These are phyloP conservation scores for Lasioglossum calceatum DNA, from an alignment of 2,888 invertebrate genomes.

Conservation along the genomic window DNA sequence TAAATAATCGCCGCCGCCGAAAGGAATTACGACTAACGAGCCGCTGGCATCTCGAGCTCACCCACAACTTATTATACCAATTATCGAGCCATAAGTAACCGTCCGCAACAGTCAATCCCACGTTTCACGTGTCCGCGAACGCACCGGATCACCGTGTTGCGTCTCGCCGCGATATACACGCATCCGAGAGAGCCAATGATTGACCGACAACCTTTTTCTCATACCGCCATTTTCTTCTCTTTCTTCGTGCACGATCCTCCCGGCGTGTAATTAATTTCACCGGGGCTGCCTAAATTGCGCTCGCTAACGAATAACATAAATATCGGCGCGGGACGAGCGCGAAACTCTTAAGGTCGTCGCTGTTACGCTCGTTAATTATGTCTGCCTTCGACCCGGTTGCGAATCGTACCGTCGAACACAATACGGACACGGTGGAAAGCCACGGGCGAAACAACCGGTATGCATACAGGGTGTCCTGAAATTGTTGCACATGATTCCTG, in stretches of 20 bases:
- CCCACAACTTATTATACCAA: constrained; percentile 62
- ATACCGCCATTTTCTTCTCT: not conserved
- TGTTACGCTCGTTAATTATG: constrained; percentile 64
- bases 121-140: constrained; percentile 29
- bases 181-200: constrained; percentile 36
- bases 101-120: constrained; percentile 57
- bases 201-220: constrained; percentile 33
- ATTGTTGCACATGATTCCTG: too few species aligned
- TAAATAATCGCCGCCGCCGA: constrained; percentile 62
- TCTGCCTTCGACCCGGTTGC: constrained; percentile 54
- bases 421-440: not conserved
- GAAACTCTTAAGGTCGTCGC: constrained; percentile 49
- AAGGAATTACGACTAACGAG: constrained; percentile 60
- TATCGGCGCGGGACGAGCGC: constrained; percentile 49
- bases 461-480: not conserved
- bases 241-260: constrained; percentile 21
- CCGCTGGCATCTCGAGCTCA: constrained; percentile 43
- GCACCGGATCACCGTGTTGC: constrained; percentile 42
- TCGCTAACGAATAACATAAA: constrained; percentile 62
- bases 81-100: constrained; percentile 61
- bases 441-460: constrained; percentile 22
- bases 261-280: constrained; percentile 61
- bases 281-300: constrained; percentile 49
- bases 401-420: constrained; percentile 38
- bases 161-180: constrained; percentile 27